Evolutionary conservation across 2,797 vertebrate genomes (phyloP).

Genomic region (Pelodytes ibericus): DNA sequence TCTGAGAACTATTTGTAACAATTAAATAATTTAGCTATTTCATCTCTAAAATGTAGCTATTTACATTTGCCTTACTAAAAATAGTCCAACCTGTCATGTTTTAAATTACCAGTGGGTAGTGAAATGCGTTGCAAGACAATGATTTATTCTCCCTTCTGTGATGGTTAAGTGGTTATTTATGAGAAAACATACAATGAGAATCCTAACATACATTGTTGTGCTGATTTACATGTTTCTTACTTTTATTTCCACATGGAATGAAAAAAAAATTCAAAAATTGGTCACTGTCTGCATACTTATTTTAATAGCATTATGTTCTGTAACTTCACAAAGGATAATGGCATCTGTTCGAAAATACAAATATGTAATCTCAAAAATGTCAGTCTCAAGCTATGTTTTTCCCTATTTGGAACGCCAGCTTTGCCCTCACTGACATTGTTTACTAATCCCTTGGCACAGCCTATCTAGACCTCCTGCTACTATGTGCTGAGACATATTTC

Average conservation of each 20-base stretch:
- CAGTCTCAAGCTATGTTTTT: constrained; percentile 43
- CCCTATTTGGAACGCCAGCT: constrained; percentile 35
- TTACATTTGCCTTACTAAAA: too few species aligned
- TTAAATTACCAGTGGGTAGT: too few species aligned
- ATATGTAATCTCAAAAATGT: constrained; percentile 52
- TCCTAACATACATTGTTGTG: neutral
- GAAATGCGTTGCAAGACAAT: too few species aligned
- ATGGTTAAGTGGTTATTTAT: too few species aligned
- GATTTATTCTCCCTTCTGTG: too few species aligned
- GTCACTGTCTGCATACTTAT: constrained; percentile 27
- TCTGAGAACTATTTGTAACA: too few species aligned
- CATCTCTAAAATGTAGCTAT: too few species aligned
- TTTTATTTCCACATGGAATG: constrained; percentile 12
- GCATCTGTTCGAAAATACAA: constrained; percentile 41
- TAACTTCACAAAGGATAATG: constrained; percentile 38
- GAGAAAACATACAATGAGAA: neutral
- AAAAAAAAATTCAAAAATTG: too few species aligned
- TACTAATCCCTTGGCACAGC: constrained; percentile 54
- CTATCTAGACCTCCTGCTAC: constrained; percentile 54
- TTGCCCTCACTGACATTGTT: constrained; percentile 51
- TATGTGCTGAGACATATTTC: constrained; percentile 53
- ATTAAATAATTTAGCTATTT: too few species aligned
- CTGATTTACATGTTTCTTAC: neutral
- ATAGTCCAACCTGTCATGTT: too few species aligned
- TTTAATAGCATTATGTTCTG: constrained; percentile 45